Evolutionary conservation across 2,888 invertebrate species (phyloP).

Genomic region (Synergus laeviventris): DNA sequence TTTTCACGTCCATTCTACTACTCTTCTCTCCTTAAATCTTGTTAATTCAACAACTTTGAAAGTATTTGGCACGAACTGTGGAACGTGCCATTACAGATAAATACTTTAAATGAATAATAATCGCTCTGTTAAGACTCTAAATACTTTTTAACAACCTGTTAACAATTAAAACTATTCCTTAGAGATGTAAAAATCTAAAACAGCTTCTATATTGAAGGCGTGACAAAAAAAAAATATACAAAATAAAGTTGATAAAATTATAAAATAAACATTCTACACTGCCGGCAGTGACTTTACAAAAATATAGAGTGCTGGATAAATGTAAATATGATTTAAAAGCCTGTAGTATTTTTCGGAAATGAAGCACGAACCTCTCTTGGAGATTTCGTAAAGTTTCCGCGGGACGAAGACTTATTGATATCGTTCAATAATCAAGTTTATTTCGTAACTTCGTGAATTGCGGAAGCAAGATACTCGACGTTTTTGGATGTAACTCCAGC

Average conservation of each 20-base stretch:
- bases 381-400: neutral
- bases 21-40: neutral
- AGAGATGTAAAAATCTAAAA: neutral
- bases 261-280: neutral
- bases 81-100: neutral
- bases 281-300: slow-evolving; percentile 17
- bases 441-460: slow-evolving; percentile 94
- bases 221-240: neutral
- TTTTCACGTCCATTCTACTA: neutral
- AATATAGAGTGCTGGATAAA: neutral
- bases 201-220: neutral
- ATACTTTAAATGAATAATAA: neutral
- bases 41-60: neutral
- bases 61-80: slow-evolving; percentile 18
- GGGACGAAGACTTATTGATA: neutral
- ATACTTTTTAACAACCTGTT: slow-evolving; percentile 12
- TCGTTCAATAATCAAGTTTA: slow-evolving; percentile 70
- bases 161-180: neutral
- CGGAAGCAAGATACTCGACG: slow-evolving; percentile 94
- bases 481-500: slow-evolving; percentile 97
- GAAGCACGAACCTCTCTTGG: neutral
- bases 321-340: neutral
- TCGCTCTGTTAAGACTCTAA: neutral
- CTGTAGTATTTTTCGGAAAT: neutral
- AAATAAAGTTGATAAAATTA: neutral